These are phyloP conservation scores for Clavelina lepadiformis DNA, from an alignment of 23 tunicate species.

Conservation along the genomic window DNA sequence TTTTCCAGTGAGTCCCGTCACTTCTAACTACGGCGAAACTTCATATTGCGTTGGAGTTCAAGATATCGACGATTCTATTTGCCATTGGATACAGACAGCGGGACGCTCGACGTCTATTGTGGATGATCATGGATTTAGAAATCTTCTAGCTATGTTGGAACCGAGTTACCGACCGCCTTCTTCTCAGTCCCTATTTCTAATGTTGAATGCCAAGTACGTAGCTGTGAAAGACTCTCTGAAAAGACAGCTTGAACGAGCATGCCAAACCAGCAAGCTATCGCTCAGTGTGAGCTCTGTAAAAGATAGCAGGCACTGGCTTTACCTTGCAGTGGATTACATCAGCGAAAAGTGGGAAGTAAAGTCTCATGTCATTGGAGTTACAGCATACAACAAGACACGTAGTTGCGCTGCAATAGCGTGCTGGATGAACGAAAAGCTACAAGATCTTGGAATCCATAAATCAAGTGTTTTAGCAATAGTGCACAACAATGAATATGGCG, in stretches of 20 bases:
- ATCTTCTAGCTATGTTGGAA: background rate
- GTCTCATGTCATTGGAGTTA: background rate
- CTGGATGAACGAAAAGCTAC: slow-evolving; percentile 28
- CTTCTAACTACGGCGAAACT: no score
- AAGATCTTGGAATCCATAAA: slow-evolving; percentile 3
- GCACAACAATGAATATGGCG: background rate
- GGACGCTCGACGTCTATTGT: slow-evolving; percentile 7
- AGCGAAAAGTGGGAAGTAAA: slow-evolving; percentile 10
- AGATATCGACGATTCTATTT: slow-evolving; percentile 9
- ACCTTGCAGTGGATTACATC: slow-evolving; percentile 2
- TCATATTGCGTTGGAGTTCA: slow-evolving; percentile 4
- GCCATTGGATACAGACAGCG: slow-evolving; percentile 9
- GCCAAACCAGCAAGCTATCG: background rate
- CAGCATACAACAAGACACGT: background rate
- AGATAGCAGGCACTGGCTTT: background rate
- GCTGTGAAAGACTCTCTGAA: slow-evolving; percentile 5
- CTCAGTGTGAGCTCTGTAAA: background rate
- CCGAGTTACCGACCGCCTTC: slow-evolving; percentile 15
- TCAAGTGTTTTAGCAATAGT: slow-evolving; percentile 4
- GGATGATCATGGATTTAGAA: slow-evolving; percentile 10
- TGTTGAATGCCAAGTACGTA: slow-evolving; percentile 9
- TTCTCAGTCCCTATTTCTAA: background rate
- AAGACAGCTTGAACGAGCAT: background rate
- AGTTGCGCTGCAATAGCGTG: slow-evolving; percentile 6
- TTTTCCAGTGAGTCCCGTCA: no score